phyloP scores from a whole-genome alignment of 2,888 invertebrate genomes.

The Magallana nippona region DNA sequence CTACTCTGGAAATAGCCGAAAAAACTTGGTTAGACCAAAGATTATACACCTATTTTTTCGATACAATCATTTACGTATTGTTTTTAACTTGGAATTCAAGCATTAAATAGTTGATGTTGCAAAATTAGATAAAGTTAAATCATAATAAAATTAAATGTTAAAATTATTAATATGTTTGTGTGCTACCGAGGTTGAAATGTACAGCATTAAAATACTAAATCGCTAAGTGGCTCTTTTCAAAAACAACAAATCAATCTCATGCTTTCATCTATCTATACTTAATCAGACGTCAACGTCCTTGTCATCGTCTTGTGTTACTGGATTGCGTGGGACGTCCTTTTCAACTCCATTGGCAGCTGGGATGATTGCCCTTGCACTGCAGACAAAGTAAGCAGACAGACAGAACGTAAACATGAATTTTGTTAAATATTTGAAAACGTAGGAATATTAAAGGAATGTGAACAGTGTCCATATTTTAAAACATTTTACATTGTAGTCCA shows the following conservation, averaged over 20 bases:
- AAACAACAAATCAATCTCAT: no score
- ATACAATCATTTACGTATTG: no score
- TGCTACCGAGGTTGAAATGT: no score
- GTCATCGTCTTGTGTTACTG: background rate
- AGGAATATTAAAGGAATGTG: background rate
- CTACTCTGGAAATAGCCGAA: slow-evolving; percentile 40
- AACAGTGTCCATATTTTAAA: background rate
- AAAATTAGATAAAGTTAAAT: no score
- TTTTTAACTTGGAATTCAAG: no score
- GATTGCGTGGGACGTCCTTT: slow-evolving; percentile 37
- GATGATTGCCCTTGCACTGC: slow-evolving; percentile 37
- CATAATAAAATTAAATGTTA: no score
- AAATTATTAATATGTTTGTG: no score
- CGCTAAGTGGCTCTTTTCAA: no score
- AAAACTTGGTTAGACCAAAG: no score
- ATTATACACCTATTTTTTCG: background rate
- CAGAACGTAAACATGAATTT: background rate
- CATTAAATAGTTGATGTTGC: no score
- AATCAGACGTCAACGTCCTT: background rate
- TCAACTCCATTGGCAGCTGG: slow-evolving; percentile 43
- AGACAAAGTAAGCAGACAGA: slow-evolving; percentile 39
- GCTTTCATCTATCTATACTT: background rate
- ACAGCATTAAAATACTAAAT: no score
- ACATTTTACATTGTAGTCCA: slow-evolving; percentile 82
- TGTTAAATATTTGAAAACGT: no score